These are phyloP conservation scores for Clarias magur DNA, from an alignment of 2,113 vertebrate genomes.

Conservation along the genomic window DNA sequence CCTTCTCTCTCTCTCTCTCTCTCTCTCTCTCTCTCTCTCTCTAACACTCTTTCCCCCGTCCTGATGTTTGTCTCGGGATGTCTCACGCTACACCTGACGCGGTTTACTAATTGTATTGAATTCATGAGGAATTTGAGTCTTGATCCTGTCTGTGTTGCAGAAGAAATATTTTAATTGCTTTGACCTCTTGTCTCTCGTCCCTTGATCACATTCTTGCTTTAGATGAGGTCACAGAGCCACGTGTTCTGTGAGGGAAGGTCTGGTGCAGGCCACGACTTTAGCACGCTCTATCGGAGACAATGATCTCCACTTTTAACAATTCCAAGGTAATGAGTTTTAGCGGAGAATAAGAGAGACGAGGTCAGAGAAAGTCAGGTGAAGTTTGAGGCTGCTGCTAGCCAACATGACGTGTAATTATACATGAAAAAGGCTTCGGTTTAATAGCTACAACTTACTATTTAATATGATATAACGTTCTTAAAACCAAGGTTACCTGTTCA, in stretches of 20 bases:
- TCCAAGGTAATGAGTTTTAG: slow-evolving; percentile 24
- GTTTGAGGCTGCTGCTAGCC: background rate
- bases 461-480: background rate
- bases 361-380: background rate
- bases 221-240: background rate
- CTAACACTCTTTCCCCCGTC: too few relatives aligned
- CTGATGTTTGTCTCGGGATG: too few relatives aligned
- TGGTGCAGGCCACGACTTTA: background rate
- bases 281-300: background rate
- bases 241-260: background rate
- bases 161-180: background rate
- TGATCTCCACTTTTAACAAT: background rate
- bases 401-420: too few relatives aligned
- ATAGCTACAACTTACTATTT: background rate
- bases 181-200: background rate
- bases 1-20: background rate
- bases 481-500: background rate
- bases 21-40: background rate
- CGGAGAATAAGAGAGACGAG: background rate
- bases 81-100: background rate
- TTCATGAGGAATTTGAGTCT: background rate
- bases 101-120: background rate
- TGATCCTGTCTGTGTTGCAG: background rate
- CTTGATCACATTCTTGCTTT: background rate
- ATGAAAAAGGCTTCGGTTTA: background rate